phyloP scores from a whole-genome alignment of 2,797 vertebrate genomes.

The Octomys mimax region DNA sequence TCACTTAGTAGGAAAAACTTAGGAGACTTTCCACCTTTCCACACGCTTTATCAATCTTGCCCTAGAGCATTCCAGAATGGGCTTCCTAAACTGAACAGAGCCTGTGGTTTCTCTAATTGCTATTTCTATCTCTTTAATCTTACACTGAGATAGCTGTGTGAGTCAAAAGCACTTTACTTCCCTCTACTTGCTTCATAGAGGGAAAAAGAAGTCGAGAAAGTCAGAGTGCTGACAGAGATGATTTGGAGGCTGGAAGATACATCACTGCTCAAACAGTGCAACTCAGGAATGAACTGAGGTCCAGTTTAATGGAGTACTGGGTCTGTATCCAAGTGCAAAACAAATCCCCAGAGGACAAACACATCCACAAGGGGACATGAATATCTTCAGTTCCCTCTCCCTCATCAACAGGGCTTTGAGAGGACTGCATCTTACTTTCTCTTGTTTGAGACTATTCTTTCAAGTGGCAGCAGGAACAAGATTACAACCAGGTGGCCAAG shows the following conservation, averaged over 20 bases:
- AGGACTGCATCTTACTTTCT: constrained; percentile 53
- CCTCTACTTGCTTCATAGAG: constrained; percentile 41
- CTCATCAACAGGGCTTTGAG: background rate
- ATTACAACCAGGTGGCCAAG: background rate
- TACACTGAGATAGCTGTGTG: background rate
- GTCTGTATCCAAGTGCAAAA: background rate
- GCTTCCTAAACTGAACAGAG: constrained; percentile 20
- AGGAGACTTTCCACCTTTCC: background rate
- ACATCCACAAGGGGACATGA: background rate
- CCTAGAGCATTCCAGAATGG: constrained; percentile 6
- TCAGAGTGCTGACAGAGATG: background rate
- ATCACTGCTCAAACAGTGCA: background rate
- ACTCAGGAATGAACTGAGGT: background rate
- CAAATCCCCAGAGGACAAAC: background rate
- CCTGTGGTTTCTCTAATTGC: constrained; percentile 50
- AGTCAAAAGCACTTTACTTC: constrained; percentile 68
- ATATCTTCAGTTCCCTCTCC: background rate
- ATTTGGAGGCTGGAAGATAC: background rate
- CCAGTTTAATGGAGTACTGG: background rate
- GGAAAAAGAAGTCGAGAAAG: constrained; percentile 1
- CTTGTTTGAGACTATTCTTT: constrained; percentile 2
- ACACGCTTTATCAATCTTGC: background rate
- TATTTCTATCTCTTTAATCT: constrained; percentile 61
- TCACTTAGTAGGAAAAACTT: constrained; percentile 55
- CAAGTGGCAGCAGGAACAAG: background rate